Conservation (phyloP, 2,888 invertebrate species). For the Xestia c-nigrum region DNA sequence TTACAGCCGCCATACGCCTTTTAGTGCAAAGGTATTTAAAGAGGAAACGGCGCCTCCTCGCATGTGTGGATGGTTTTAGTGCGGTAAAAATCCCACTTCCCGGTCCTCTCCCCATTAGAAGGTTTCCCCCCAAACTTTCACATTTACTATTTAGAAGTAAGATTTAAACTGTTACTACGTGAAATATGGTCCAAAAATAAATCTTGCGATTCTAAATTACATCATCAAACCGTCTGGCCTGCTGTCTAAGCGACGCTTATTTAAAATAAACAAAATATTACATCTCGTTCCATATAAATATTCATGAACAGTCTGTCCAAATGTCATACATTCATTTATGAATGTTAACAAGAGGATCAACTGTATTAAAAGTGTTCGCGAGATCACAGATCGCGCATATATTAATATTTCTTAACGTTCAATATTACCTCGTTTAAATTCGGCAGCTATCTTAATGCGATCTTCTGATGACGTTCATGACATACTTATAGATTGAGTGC, state of each 20-base stretch:
- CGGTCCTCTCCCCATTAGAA: no score
- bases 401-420: constrained; percentile 17
- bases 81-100: no score
- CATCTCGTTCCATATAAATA: constrained; percentile 38
- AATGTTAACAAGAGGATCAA: constrained; percentile 27
- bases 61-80: no score
- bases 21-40: no score
- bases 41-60: no score
- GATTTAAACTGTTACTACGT: no score
- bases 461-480: constrained; percentile 71
- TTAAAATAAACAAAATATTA: constrained; percentile 25
- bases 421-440: constrained; percentile 62
- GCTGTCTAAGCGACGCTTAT: constrained; percentile 21
- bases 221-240: constrained; percentile 34
- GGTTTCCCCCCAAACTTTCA: no score
- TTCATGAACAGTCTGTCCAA: constrained; percentile 43
- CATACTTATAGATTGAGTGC: constrained; percentile 70
- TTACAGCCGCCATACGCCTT: no score
- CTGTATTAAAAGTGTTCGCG: constrained; percentile 13
- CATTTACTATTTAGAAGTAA: no score
- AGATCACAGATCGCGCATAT: constrained; percentile 31
- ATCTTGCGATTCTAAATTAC: constrained; percentile 8
- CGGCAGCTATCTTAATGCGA: constrained; percentile 77
- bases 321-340: constrained; percentile 34
- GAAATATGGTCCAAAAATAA: not conserved